These are phyloP conservation scores for Cranoglanis bouderius DNA, from an alignment of 2,113 vertebrate species.

Conservation along the genomic window DNA sequence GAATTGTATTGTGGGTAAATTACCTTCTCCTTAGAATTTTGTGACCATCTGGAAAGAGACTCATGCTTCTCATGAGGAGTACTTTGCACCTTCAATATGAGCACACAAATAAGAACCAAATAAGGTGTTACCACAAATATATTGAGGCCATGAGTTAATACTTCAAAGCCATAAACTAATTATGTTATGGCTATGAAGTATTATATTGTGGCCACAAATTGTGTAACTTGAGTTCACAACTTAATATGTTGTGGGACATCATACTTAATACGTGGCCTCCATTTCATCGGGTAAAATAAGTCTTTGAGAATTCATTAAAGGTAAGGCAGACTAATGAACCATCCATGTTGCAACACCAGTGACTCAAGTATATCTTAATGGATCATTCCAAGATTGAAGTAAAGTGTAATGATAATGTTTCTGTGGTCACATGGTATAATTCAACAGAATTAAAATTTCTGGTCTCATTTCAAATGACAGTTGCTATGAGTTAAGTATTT, in stretches of 20 bases:
- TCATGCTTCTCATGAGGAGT: constrained; percentile 66
- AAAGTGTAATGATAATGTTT: neutral
- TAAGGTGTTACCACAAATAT: neutral
- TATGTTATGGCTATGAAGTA: neutral
- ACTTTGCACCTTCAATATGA: constrained; percentile 62
- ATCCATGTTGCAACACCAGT: neutral
- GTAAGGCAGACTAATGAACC: neutral
- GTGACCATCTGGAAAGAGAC: constrained; percentile 52
- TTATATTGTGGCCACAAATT: neutral
- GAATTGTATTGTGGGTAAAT: neutral
- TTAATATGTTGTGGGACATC: neutral
- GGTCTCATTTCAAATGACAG: neutral
- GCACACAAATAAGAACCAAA: neutral
- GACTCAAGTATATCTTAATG: neutral
- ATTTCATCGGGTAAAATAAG: neutral
- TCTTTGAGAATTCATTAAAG: neutral
- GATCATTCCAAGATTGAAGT: neutral
- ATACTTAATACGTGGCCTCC: neutral
- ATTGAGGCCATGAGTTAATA: neutral
- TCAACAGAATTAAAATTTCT: neutral
- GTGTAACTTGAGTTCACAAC: neutral
- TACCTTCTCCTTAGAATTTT: constrained; percentile 66
- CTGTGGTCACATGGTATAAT: neutral
- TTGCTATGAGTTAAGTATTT: neutral
- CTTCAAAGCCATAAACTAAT: neutral